phyloP scores from a whole-genome alignment of 2,888 invertebrate genomes.

The Panopea generosa region DNA sequence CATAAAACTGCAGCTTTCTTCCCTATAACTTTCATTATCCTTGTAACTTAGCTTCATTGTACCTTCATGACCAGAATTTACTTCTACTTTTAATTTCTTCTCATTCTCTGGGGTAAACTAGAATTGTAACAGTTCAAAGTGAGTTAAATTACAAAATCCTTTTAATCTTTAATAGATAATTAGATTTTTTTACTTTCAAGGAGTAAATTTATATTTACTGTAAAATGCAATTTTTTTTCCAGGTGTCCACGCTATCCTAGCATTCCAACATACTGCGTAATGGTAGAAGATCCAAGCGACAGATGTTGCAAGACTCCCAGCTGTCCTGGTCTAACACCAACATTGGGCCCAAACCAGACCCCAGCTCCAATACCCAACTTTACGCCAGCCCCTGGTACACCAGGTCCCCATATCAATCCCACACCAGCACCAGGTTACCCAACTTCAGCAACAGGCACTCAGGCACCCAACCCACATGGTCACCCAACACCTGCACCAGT shows the following conservation, averaged over 20 bases:
- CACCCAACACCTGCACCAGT: conserved; percentile 41
- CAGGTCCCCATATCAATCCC: conserved; percentile 23
- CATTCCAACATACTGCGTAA: conserved; percentile 67
- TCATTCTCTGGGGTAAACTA: too few relatives aligned
- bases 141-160: too few relatives aligned
- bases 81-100: too few relatives aligned
- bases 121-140: too few relatives aligned
- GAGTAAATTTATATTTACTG: too few relatives aligned
- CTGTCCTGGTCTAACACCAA: conserved; percentile 61
- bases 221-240: too few relatives aligned
- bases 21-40: too few relatives aligned
- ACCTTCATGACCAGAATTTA: too few relatives aligned
- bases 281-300: conserved; percentile 70
- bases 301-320: conserved; percentile 66
- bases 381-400: conserved; percentile 36
- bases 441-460: conserved; percentile 37
- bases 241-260: conserved; percentile 68
- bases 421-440: conserved; percentile 22
- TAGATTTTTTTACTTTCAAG: too few relatives aligned
- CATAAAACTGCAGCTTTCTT: too few relatives aligned
- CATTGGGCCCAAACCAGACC: conserved; percentile 55
- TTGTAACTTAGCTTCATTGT: too few relatives aligned
- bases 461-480: conserved; percentile 2
- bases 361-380: conserved; percentile 54
- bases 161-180: too few relatives aligned